Base-by-base conservation (phyloP, 2,888 invertebrate genomes). In the Timema podura region DNA sequence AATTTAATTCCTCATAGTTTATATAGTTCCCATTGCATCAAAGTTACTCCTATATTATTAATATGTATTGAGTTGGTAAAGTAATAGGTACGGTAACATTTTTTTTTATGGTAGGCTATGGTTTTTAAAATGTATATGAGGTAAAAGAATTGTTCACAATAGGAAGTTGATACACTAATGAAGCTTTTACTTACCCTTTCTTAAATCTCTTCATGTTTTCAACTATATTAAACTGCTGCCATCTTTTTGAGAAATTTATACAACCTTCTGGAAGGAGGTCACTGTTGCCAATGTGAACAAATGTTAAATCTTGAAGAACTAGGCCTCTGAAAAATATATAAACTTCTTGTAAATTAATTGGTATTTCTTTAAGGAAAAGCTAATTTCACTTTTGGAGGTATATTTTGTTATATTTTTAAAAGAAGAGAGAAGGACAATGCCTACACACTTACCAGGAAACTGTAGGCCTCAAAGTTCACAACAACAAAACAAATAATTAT, bases 191-290 rank as follows among this genome's bases (percentile, higher is more conserved):
- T 84, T 83, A 97, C 98, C 95, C 94, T 85, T 95, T 95, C 79
- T 96, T 96, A 82, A 99, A 98, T 80, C 96, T 88, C 80, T 96
- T 93, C 94, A 99, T 96, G 80, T 96, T 97, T 81, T 98, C 97
- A 79, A 99, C 92, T 75, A 98, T 97, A 79, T 96, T 93, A 81
- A 95, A 98, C 82, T 98, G 98, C 81, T 98, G 98, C 97, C 98
- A 98, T 76, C 98, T 86, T 83, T 99, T 99, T 11, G 96, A 95
- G 82, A 98, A 99, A 81, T 97, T 97, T 68, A 97, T 92, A 74
- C 87, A 88, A 71, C 93, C 93, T 77, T 96, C 95, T 10, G 90
- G 88, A 75, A 98, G 83, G 74, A 91, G 86, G 81, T 98, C 96
- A 72, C 89, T 93, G 83, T 98, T 99, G 65, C 98, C 99, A 79